Evolutionary conservation across 2,797 vertebrate species (phyloP).

Genomic region (Eurystomus glaucurus): DNA sequence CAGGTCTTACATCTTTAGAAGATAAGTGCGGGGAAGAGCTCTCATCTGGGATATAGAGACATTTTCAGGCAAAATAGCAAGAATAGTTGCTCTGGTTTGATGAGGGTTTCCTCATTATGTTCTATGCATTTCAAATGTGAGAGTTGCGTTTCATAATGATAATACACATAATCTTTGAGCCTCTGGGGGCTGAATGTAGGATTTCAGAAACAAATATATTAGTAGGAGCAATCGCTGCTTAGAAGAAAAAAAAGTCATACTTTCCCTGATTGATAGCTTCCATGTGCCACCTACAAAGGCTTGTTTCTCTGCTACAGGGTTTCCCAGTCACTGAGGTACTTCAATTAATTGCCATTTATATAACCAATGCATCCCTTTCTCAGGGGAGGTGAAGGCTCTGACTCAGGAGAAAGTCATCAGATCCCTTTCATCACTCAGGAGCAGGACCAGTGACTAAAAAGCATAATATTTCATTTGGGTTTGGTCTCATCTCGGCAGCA

Average conservation of each 20-base stretch:
- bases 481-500: conserved; percentile 44
- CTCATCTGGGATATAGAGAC: conserved; percentile 36
- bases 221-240: conserved; percentile 11
- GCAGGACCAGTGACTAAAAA: conserved; percentile 32
- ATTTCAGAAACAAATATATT: conserved; percentile 61
- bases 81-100: conserved; percentile 53
- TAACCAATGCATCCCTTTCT: conserved; percentile 50
- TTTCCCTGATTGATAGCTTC: neutral
- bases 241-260: neutral
- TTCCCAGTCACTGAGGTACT: conserved; percentile 57
- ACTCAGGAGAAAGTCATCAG: conserved; percentile 67
- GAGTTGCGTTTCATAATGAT: conserved; percentile 35
- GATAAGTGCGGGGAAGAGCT: conserved; percentile 25
- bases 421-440: conserved; percentile 42
- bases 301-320: conserved; percentile 33
- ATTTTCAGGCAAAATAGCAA: conserved; percentile 54
- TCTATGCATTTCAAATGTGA: conserved; percentile 26
- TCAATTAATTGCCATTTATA: conserved; percentile 60
- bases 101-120: conserved; percentile 54
- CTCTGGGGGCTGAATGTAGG: neutral
- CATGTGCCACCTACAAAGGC: conserved; percentile 38
- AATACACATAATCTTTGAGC: conserved; percentile 25
- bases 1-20: conserved; percentile 53
- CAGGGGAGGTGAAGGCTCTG: conserved; percentile 52
- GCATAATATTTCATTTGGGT: conserved; percentile 36